These are phyloP conservation scores for Melanerpes formicivorus DNA, from an alignment of 2,113 vertebrate species.

Conservation along the genomic window DNA sequence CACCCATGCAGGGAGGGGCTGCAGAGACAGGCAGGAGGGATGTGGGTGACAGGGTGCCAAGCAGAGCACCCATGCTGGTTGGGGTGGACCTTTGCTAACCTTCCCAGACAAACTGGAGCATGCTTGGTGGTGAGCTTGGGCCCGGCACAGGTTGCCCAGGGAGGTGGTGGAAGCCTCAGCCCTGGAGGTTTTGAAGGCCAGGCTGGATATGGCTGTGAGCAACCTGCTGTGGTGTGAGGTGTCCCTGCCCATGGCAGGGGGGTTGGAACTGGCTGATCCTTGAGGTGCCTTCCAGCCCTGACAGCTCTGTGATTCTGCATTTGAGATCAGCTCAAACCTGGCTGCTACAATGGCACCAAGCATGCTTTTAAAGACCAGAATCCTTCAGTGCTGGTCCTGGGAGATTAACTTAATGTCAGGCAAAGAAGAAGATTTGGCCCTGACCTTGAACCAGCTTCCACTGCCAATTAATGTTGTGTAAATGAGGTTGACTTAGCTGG, in stretches of 20 bases:
- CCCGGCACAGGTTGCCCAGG: not conserved
- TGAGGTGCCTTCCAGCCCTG: no score
- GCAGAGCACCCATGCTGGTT: no score
- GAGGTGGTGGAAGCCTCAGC: no score
- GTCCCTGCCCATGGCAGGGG: no score
- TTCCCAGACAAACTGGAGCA: not conserved
- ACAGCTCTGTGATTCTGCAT: not conserved
- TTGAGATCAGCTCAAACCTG: not conserved
- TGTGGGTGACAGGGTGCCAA: no score
- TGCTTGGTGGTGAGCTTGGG: fast-evolving
- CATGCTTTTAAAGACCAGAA: fast-evolving
- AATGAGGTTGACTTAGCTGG: conserved; percentile 71
- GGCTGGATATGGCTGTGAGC: no score
- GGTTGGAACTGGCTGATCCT: no score
- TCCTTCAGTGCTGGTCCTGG: not conserved
- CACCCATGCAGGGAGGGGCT: fast-evolving
- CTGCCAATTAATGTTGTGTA: conserved; percentile 64
- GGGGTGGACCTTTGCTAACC: fast-evolving
- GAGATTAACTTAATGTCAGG: no score
- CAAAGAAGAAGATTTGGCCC: not conserved
- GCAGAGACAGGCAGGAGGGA: no score
- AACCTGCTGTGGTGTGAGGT: no score
- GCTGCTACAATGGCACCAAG: not conserved
- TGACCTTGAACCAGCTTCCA: not conserved
- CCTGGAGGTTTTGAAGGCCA: no score